A percentile compares a stretch with the other conserved stretches of the same genome.
Evolutionary conservation across 2,113 vertebrate species (phyloP).

Genomic region (Caretta caretta): DNA sequence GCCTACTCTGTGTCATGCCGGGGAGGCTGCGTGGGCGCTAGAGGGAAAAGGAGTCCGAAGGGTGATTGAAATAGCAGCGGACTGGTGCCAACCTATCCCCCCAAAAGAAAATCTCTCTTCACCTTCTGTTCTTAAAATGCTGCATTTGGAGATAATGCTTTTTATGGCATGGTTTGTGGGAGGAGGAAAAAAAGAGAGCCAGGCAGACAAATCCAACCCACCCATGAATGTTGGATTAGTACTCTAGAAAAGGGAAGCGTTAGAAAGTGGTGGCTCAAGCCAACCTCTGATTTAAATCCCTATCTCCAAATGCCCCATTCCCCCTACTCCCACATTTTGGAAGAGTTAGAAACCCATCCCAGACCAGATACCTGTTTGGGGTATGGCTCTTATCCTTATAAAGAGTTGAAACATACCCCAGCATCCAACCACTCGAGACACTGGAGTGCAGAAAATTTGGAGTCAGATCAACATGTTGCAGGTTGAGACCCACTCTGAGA

Average conservation of each 20-base stretch:
- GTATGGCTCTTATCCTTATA: background rate
- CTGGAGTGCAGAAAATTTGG: background rate
- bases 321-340: background rate
- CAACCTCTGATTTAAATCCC: background rate
- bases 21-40: background rate
- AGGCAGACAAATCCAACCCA: slow-evolving; percentile 36
- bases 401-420: background rate
- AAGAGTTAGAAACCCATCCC: background rate
- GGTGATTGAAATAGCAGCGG: slow-evolving; percentile 51
- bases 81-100: slow-evolving; percentile 38
- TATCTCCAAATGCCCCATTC: background rate
- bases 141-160: slow-evolving; percentile 6
- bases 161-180: slow-evolving; percentile 7
- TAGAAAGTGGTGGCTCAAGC: background rate
- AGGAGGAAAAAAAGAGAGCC: slow-evolving; percentile 51
- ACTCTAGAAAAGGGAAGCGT: background rate
- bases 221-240: background rate
- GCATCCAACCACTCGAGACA: background rate
- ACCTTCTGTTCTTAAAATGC: slow-evolving; percentile 70
- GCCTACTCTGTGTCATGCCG: background rate
- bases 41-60: background rate
- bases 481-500: background rate
- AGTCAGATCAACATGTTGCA: rapidly evolving
- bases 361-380: background rate
- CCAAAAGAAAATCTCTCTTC: slow-evolving; percentile 56